A percentile compares a stretch with the other conserved stretches of the same genome.
These are phyloP conservation scores for Cerastis leucographa DNA, from an alignment of 2,888 invertebrate genomes.

Conservation along the genomic window DNA sequence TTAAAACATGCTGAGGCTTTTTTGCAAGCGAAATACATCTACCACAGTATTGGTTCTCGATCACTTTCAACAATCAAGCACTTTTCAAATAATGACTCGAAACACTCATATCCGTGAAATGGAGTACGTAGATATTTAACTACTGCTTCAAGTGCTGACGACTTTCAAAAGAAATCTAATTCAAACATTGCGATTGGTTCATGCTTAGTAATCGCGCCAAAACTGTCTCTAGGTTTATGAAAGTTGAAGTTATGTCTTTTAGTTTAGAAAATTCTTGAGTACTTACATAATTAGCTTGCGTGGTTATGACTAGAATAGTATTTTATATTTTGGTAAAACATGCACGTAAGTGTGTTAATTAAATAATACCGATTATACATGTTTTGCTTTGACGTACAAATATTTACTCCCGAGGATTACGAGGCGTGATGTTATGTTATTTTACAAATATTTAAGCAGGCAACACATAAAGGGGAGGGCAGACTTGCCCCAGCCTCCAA, in stretches of 20 bases:
- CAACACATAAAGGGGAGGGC: no score
- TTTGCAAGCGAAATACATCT: background rate
- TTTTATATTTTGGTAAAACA: no score
- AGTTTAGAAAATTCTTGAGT: slow-evolving; percentile 9
- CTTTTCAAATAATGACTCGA: slow-evolving; percentile 19
- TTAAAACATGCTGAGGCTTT: background rate
- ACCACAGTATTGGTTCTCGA: slow-evolving; percentile 15
- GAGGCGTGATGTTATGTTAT: no score
- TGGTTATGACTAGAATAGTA: background rate
- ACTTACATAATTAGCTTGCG: slow-evolving; percentile 9
- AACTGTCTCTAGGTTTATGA: slow-evolving; percentile 48
- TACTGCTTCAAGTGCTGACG: slow-evolving; percentile 29
- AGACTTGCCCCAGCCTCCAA: no score
- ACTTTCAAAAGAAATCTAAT: slow-evolving; percentile 72
- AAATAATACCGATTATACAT: background rate
- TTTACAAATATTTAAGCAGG: no score
- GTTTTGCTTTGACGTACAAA: no score
- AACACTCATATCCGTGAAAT: slow-evolving; percentile 43
- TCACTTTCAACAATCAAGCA: slow-evolving; percentile 30
- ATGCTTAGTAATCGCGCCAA: slow-evolving; percentile 65
- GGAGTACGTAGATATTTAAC: slow-evolving; percentile 11
- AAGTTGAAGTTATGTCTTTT: slow-evolving; percentile 38
- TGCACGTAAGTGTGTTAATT: no score
- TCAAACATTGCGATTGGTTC: slow-evolving; percentile 55
- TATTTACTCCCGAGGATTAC: no score